phyloP scores from a whole-genome alignment of 2,113 vertebrate genomes.

The Excalfactoria chinensis region DNA sequence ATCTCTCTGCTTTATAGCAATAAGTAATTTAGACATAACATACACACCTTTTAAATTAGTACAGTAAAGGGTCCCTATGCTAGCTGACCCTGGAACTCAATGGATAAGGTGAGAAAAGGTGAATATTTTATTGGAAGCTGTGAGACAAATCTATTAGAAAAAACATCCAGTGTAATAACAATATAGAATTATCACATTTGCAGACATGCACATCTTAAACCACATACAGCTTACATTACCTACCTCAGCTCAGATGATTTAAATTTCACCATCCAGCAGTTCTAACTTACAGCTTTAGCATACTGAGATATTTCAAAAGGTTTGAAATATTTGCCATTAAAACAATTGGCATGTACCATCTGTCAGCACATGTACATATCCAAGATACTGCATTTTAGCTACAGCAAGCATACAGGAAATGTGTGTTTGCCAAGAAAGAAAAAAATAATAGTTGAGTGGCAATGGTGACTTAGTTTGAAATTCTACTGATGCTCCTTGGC shows the following conservation, averaged over 20 bases:
- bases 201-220: neutral
- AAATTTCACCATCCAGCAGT: neutral
- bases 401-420: neutral
- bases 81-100: neutral
- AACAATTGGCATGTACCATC: conserved; percentile 14
- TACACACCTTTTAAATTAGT: neutral
- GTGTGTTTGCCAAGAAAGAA: neutral
- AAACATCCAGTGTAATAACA: neutral
- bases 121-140: neutral
- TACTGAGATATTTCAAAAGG: neutral
- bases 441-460: neutral
- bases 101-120: neutral
- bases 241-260: neutral
- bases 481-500: neutral
- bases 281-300: neutral
- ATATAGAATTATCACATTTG: neutral
- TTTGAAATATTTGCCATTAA: neutral
- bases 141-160: neutral
- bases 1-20: neutral
- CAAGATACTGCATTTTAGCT: neutral
- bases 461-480: neutral
- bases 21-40: neutral
- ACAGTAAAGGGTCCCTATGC: neutral
- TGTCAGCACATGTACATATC: neutral
- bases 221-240: neutral